A percentile compares a stretch with the other conserved stretches of the same genome.
Evolutionary conservation across 2,888 invertebrate genomes (phyloP).

Genomic region (Hartigia nigra): DNA sequence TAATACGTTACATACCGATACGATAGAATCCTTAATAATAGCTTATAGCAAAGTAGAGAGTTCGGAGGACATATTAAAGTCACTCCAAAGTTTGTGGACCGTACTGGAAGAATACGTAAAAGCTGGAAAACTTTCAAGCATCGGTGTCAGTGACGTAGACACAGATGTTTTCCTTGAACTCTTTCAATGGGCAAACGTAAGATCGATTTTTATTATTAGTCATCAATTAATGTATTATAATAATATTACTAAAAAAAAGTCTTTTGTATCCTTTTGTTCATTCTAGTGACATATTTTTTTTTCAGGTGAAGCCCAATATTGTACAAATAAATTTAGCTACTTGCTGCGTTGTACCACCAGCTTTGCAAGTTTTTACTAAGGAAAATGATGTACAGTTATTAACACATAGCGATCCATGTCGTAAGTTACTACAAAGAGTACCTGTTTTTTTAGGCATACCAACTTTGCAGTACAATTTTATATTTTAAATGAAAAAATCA

Average conservation of each 20-base stretch:
- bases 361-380: slow-evolving; percentile 89
- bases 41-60: slow-evolving; percentile 74
- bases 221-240: slow-evolving; percentile 6
- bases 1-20: slow-evolving; percentile 75
- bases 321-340: slow-evolving; percentile 93
- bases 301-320: slow-evolving; percentile 82
- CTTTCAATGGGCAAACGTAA: slow-evolving; percentile 78
- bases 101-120: slow-evolving; percentile 79
- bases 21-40: slow-evolving; percentile 85
- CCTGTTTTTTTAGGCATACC: slow-evolving; percentile 15
- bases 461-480: background rate
- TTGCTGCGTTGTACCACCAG: slow-evolving; percentile 94
- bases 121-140: slow-evolving; percentile 70
- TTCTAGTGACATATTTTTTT: slow-evolving; percentile 23
- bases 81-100: slow-evolving; percentile 81
- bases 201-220: slow-evolving; percentile 13
- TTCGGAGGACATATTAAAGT: slow-evolving; percentile 46
- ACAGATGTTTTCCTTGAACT: slow-evolving; percentile 81
- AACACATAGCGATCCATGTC: slow-evolving; percentile 94
- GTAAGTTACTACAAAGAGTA: slow-evolving; percentile 66
- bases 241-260: slow-evolving; percentile 8
- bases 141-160: slow-evolving; percentile 93
- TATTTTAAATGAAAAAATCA: slow-evolving; percentile 13
- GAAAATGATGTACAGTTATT: slow-evolving; percentile 91
- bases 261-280: background rate